A percentile compares a stretch with the other conserved stretches of the same genome.
phyloP scores from a whole-genome alignment of 1,140 invertebrate genomes.

The Diprion similis region DNA sequence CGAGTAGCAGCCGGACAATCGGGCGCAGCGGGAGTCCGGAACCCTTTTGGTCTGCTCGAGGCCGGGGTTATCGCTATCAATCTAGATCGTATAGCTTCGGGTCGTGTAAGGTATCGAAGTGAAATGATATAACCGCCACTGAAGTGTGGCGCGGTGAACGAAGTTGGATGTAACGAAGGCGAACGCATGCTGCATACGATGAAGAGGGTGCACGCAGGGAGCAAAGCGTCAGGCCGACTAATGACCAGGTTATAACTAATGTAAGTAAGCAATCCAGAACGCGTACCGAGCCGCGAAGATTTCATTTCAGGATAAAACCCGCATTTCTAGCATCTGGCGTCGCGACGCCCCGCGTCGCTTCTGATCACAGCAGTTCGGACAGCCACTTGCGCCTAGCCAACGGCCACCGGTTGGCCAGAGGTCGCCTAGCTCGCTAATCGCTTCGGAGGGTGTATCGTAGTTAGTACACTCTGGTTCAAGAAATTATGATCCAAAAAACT shows the following conservation, averaged over 20 bases:
- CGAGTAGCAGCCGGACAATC: not conserved
- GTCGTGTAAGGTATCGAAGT: not conserved
- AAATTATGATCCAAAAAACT: too few relatives aligned
- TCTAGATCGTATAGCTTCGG: not conserved
- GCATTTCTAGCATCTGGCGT: slow-evolving; percentile 40
- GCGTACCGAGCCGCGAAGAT: slow-evolving; percentile 39
- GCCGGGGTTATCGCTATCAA: slow-evolving; percentile 1
- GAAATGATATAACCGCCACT: not conserved
- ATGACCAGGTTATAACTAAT: slow-evolving; percentile 23
- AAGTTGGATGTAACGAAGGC: not conserved
- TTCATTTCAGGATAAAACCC: slow-evolving; percentile 35
- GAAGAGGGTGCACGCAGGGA: not conserved
- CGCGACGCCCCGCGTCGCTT: not conserved
- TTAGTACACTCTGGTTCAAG: too few relatives aligned
- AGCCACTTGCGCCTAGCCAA: too few relatives aligned
- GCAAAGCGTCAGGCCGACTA: not conserved
- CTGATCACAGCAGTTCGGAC: too few relatives aligned
- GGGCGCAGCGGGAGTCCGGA: not conserved
- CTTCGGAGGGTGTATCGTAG: too few relatives aligned
- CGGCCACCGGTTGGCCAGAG: too few relatives aligned
- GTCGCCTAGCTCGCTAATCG: too few relatives aligned
- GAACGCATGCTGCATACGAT: too few relatives aligned
- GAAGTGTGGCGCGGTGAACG: not conserved
- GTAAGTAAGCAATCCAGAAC: slow-evolving; percentile 47
- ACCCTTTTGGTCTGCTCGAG: not conserved